Conservation (phyloP, 2,113 vertebrate species). For the Taurulus bubalis region DNA sequence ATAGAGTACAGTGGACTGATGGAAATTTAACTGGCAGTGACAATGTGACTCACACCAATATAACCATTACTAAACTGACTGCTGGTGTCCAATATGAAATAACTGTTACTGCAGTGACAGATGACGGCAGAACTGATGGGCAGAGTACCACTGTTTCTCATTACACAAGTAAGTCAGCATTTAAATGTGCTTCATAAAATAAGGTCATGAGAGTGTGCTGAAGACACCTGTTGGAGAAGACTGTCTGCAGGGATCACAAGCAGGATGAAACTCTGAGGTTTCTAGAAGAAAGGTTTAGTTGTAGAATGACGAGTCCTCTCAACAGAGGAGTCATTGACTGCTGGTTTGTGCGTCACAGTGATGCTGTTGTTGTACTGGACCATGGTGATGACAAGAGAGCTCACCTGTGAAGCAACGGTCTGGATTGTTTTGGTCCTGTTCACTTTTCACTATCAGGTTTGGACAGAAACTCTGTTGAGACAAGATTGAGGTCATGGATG, state of each 20-base stretch:
- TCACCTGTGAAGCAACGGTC: background rate
- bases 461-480: background rate
- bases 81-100: slow-evolving; percentile 41
- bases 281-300: background rate
- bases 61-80: slow-evolving; percentile 43
- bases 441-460: background rate
- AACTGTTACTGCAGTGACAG: slow-evolving; percentile 18
- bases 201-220: background rate
- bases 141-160: background rate
- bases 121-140: background rate
- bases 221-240: background rate
- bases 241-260: background rate
- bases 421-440: background rate
- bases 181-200: background rate
- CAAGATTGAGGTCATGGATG: background rate
- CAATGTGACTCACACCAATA: rapidly evolving
- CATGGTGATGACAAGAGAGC: background rate
- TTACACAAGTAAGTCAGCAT: slow-evolving; percentile 33
- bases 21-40: rapidly evolving
- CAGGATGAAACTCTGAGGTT: background rate
- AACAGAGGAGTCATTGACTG: background rate
- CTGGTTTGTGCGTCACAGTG: background rate
- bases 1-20: slow-evolving; percentile 38
- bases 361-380: slow-evolving; percentile 1
- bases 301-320: background rate